These are phyloP conservation scores for Tadarida brasiliensis DNA, from an alignment of 2,797 vertebrate genomes.

Conservation along the genomic window DNA sequence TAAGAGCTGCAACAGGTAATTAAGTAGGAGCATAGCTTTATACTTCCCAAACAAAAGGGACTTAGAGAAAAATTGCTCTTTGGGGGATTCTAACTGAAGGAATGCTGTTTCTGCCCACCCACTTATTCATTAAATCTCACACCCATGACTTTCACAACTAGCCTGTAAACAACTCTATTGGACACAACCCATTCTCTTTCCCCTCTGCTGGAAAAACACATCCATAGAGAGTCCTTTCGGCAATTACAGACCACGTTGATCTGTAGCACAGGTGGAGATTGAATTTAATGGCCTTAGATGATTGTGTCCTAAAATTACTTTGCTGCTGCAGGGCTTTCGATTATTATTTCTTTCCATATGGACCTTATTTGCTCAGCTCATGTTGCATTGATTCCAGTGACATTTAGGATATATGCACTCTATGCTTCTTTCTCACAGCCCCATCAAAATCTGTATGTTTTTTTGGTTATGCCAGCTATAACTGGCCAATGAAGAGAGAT, in stretches of 20 bases:
- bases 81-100: neutral
- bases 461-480: neutral
- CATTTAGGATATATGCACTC: neutral
- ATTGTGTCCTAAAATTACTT: conserved; percentile 26
- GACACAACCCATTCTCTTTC: neutral
- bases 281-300: neutral
- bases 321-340: neutral
- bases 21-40: neutral
- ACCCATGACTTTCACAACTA: neutral
- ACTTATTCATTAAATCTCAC: conserved; percentile 22
- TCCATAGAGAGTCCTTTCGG: neutral
- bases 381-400: neutral
- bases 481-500: neutral
- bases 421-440: neutral
- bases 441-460: neutral
- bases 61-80: neutral
- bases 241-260: neutral
- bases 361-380: neutral
- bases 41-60: neutral
- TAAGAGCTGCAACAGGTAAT: conserved; percentile 43
- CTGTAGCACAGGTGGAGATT: conserved; percentile 33
- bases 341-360: conserved; percentile 1
- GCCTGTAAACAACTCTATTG: conserved; percentile 18
- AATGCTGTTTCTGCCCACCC: neutral
- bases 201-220: neutral